Percentiles rank a stretch among this genome's conserved stretches.
Evolutionary conservation across 2,797 vertebrate genomes (phyloP).

Genomic region (Manis pentadactyla): DNA sequence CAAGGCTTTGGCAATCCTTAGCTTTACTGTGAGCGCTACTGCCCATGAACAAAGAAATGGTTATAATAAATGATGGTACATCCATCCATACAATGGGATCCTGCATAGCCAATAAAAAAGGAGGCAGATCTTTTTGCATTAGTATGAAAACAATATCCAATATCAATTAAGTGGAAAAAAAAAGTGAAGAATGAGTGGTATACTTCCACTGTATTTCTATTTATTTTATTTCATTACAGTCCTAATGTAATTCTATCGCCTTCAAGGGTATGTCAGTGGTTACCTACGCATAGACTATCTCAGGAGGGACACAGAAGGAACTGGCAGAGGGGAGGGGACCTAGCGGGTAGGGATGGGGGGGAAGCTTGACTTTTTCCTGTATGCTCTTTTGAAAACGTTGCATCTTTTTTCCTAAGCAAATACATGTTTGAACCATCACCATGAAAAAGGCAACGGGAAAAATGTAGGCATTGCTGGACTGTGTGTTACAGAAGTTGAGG

Average conservation of each 20-base stretch:
- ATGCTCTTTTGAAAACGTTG: slow-evolving; percentile 28
- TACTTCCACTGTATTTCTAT: background rate
- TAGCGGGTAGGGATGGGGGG: background rate
- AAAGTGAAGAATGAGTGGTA: background rate
- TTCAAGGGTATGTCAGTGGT: background rate
- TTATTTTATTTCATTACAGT: slow-evolving; percentile 34
- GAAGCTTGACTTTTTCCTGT: background rate
- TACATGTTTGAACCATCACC: background rate
- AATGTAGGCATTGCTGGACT: background rate
- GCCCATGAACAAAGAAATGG: background rate
- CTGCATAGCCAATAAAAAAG: background rate
- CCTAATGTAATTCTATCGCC: background rate
- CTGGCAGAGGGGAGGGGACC: background rate
- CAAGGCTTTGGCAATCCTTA: background rate
- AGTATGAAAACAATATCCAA: slow-evolving; percentile 11
- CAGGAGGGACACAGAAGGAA: slow-evolving; percentile 24
- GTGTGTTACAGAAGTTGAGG: background rate
- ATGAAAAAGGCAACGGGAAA: slow-evolving; percentile 39
- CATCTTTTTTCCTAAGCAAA: background rate
- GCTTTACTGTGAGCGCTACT: background rate
- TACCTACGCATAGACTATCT: background rate
- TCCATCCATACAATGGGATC: background rate
- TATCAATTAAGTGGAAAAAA: slow-evolving; percentile 14
- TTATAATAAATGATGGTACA: background rate
- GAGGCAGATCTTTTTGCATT: slow-evolving; percentile 4